Conservation (phyloP, 2,113 vertebrate species). For the Cynoglossus semilaevis region DNA sequence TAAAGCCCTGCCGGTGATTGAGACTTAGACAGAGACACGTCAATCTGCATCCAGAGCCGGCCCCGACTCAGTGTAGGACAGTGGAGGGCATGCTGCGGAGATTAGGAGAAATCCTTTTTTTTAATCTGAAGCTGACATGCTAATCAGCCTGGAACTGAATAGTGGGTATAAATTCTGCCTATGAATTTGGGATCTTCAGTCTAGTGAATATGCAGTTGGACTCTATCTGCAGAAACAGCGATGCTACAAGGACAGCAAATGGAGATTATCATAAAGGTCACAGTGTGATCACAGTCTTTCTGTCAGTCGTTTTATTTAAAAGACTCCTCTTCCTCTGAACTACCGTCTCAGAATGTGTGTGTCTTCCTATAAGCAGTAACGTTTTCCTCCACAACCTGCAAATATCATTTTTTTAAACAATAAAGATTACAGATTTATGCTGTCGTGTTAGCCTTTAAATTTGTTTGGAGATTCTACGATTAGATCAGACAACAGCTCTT, state of each 20-base stretch:
- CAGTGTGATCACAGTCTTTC: constrained; percentile 50
- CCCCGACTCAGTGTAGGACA: constrained; percentile 43
- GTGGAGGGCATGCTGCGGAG: constrained; percentile 40
- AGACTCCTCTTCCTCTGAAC: constrained; percentile 12
- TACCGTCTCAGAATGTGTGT: not conserved
- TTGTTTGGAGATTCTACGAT: no score
- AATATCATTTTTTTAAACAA: no score
- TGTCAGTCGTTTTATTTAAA: constrained; percentile 37
- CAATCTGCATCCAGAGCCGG: constrained; percentile 4
- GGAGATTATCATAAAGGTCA: constrained; percentile 53
- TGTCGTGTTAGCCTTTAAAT: no score
- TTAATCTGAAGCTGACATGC: constrained; percentile 6
- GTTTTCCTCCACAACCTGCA: no score
- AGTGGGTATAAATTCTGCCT: constrained; percentile 23
- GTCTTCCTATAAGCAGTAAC: constrained; percentile 1
- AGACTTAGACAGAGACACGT: constrained; percentile 50
- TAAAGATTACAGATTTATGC: no score
- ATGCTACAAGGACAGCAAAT: constrained; percentile 49
- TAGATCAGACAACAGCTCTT: no score
- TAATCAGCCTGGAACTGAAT: no score
- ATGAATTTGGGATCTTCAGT: constrained; percentile 40
- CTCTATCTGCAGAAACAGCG: constrained; percentile 34
- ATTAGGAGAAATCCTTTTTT: constrained; percentile 51
- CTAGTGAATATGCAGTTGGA: constrained; percentile 26
- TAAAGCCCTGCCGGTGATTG: constrained; percentile 53